A percentile compares a stretch with the other conserved stretches of the same genome.
phyloP scores from a whole-genome alignment of 2,888 invertebrate species.

The Entomobrya proxima region DNA sequence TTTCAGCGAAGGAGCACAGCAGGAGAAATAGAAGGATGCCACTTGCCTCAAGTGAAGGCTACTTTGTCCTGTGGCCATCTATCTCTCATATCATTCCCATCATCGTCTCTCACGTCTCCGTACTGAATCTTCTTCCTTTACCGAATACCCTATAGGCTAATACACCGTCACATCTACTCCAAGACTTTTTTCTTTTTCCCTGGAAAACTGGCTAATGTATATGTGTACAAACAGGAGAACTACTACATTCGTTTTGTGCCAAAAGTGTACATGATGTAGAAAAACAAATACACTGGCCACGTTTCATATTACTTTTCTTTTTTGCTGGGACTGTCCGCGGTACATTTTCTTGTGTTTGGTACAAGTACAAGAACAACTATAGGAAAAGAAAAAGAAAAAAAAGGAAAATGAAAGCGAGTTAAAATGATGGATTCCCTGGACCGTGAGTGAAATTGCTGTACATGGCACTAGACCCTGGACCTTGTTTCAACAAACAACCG shows the following conservation, averaged over 20 bases:
- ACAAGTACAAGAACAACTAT: not conserved
- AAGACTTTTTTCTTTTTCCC: not conserved
- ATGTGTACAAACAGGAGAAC: not conserved
- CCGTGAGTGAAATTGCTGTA: slow-evolving; percentile 41
- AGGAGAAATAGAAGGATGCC: slow-evolving; percentile 35
- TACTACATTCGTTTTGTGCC: not conserved
- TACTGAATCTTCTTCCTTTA: slow-evolving; percentile 13
- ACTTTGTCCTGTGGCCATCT: slow-evolving; percentile 37
- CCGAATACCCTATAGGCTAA: slow-evolving; percentile 6
- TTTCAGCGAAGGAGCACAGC: slow-evolving; percentile 49
- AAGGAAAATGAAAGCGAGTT: slow-evolving; percentile 24
- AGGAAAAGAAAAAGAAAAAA: not conserved
- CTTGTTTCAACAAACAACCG: not conserved
- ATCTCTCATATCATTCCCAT: slow-evolving; percentile 42
- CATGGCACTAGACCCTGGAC: slow-evolving; percentile 3
- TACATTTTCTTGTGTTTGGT: not conserved
- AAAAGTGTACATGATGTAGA: not conserved
- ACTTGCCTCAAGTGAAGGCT: slow-evolving; percentile 55
- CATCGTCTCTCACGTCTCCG: slow-evolving; percentile 31
- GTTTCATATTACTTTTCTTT: slow-evolving; percentile 13
- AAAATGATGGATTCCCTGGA: slow-evolving; percentile 45
- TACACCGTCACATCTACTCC: not conserved
- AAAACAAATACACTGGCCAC: slow-evolving; percentile 20
- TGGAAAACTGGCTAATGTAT: not conserved
- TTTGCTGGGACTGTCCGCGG: not conserved